A percentile compares a stretch with the other conserved stretches of the same genome.
Evolutionary conservation across 2,888 invertebrate genomes (phyloP).

Genomic region (Orthosia incerta): DNA sequence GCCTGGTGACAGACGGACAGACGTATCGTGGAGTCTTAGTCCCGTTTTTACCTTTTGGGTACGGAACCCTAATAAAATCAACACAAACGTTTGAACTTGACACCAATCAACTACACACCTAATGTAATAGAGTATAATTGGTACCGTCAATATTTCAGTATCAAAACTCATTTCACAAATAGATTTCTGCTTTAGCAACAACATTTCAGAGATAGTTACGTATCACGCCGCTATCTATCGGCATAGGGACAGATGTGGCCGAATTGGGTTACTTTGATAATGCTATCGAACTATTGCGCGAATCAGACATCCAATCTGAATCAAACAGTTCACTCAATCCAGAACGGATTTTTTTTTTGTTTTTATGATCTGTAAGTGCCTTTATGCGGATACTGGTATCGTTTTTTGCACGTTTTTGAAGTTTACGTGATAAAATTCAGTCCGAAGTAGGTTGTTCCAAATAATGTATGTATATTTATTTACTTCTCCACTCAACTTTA

Average conservation of each 20-base stretch:
- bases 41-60: too few relatives aligned
- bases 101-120: neutral
- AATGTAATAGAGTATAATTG: too few relatives aligned
- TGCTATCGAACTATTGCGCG: slow-evolving; percentile 76
- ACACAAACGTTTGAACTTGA: neutral
- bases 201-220: slow-evolving; percentile 57
- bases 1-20: too few relatives aligned
- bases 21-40: too few relatives aligned
- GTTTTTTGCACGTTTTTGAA: slow-evolving; percentile 20
- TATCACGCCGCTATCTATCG: slow-evolving; percentile 74
- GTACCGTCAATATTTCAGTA: neutral
- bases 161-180: slow-evolving; percentile 17
- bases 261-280: slow-evolving; percentile 89
- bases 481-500: neutral
- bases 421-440: slow-evolving; percentile 34
- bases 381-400: slow-evolving; percentile 22
- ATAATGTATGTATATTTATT: neutral
- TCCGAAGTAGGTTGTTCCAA: slow-evolving; percentile 3
- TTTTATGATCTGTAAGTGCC: slow-evolving; percentile 14
- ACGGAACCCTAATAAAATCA: too few relatives aligned
- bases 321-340: slow-evolving; percentile 32
- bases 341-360: slow-evolving; percentile 24
- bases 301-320: slow-evolving; percentile 49
- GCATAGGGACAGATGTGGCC: slow-evolving; percentile 83
- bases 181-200: slow-evolving; percentile 36